Conservation (phyloP, 2,113 vertebrate species). For the Neotoma lepida region DNA sequence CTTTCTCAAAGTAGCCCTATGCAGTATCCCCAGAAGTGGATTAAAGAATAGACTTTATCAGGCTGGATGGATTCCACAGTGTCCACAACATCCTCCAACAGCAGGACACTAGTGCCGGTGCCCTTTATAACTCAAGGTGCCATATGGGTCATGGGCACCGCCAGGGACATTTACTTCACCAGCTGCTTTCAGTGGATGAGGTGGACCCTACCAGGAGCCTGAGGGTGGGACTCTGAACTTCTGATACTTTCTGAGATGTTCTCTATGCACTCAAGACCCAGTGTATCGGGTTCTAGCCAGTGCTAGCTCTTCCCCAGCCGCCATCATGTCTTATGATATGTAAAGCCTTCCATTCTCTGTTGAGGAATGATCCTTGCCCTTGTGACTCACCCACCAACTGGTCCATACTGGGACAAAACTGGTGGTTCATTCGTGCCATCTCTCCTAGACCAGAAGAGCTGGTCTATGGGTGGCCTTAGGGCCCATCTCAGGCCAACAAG, state of each 20-base stretch:
- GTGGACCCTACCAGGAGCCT: neutral
- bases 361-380: neutral
- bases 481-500: neutral
- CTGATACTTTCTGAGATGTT: neutral
- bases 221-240: neutral
- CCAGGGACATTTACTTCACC: neutral
- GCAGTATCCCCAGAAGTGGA: fast-evolving
- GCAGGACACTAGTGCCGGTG: neutral
- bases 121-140: neutral
- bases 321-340: too few relatives aligned
- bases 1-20: fast-evolving
- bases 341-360: neutral
- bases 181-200: too few relatives aligned
- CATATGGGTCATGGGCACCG: fast-evolving
- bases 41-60: neutral
- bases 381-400: too few relatives aligned
- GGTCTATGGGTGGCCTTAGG: neutral
- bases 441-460: neutral
- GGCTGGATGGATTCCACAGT: neutral
- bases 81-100: neutral
- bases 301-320: neutral
- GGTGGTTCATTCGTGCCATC: neutral
- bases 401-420: neutral
- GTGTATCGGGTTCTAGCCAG: fast-evolving
- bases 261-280: fast-evolving